phyloP scores from a whole-genome alignment of 2,888 invertebrate species.

The Corbicula japonica region DNA sequence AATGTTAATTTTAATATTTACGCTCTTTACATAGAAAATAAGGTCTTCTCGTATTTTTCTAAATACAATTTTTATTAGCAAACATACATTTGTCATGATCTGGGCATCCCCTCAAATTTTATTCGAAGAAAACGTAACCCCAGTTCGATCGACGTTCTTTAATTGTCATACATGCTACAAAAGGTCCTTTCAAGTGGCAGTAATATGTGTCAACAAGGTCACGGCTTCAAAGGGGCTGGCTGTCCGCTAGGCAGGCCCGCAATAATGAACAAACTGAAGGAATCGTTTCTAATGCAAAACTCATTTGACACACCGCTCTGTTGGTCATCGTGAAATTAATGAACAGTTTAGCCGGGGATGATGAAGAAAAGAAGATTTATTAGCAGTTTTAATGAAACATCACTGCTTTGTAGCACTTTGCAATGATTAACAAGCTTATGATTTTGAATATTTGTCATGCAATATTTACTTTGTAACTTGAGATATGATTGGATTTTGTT shows the following conservation, averaged over 20 bases:
- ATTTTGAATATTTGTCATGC: too few species aligned
- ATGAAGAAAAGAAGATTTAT: constrained; percentile 45
- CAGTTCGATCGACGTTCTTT: constrained; percentile 13
- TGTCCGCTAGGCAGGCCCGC: neutral
- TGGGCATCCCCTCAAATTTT: too few species aligned
- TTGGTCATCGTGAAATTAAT: constrained; percentile 32
- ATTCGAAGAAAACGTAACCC: too few species aligned
- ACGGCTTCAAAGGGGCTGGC: constrained; percentile 28
- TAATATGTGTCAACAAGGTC: constrained; percentile 33
- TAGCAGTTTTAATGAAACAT: constrained; percentile 38
- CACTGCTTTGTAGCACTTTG: constrained; percentile 22
- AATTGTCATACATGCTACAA: too few species aligned
- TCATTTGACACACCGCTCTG: constrained; percentile 32
- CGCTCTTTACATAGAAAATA: too few species aligned
- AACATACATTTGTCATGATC: too few species aligned
- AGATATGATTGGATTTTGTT: constrained; percentile 6
- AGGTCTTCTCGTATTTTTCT: too few species aligned
- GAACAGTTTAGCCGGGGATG: constrained; percentile 27
- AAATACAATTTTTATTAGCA: too few species aligned
- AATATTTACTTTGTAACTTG: too few species aligned
- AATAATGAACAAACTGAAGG: neutral
- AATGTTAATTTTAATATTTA: too few species aligned
- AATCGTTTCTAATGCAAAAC: constrained; percentile 39
- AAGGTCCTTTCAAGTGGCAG: constrained; percentile 6
- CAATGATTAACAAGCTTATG: constrained; percentile 41